Evolutionary conservation across 2,797 vertebrate genomes (phyloP).

Genomic region (Acomys russatus): DNA sequence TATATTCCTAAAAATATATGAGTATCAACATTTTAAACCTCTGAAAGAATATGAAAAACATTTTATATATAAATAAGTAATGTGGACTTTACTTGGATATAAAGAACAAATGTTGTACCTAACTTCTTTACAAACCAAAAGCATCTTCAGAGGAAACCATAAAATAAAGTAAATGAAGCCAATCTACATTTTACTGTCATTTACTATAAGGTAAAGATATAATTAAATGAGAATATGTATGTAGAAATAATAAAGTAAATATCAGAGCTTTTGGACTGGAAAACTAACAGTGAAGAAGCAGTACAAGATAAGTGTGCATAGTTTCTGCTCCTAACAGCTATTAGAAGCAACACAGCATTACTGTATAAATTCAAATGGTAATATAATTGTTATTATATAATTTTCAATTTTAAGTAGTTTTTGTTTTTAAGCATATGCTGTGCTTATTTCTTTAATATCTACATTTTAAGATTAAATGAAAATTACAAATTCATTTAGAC

Average conservation of each 20-base stretch:
- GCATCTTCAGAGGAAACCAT: neutral
- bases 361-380: too few species aligned
- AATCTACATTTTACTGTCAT: neutral
- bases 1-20: neutral
- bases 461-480: neutral
- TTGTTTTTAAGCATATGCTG: neutral
- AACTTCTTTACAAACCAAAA: neutral
- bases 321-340: neutral
- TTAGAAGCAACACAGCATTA: neutral
- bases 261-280: neutral
- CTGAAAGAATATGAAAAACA: neutral
- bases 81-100: neutral
- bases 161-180: neutral
- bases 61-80: neutral
- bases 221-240: neutral
- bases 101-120: neutral
- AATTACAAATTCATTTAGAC: neutral
- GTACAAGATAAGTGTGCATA: neutral
- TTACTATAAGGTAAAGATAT: neutral
- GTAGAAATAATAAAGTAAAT: neutral
- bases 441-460: constrained; percentile 10
- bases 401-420: too few species aligned
- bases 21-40: neutral
- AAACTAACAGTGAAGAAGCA: neutral
- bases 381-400: too few species aligned